These are phyloP conservation scores for Metaphire vulgaris DNA, from an alignment of 1,140 invertebrate genomes.

Conservation along the genomic window DNA sequence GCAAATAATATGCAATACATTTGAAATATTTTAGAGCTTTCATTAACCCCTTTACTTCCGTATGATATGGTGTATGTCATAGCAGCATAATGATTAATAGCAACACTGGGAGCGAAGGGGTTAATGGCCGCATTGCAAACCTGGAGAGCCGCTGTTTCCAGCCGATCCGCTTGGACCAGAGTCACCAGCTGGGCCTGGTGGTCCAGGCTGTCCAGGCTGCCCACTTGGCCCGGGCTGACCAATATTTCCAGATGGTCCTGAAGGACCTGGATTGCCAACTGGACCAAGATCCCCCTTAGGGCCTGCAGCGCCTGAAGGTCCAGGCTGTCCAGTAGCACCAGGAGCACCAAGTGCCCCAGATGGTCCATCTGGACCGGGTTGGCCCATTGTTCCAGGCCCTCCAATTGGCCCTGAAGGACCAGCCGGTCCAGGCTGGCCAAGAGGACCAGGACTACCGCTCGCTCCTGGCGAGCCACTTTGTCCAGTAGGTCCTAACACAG, in stretches of 20 bases:
- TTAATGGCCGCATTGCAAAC: too few relatives aligned
- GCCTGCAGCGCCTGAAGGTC: not conserved
- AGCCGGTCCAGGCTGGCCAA: not conserved
- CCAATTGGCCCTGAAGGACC: not conserved
- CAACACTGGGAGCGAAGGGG: too few relatives aligned
- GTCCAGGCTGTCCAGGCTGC: not conserved
- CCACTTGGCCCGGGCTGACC: not conserved
- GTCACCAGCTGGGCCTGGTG: constrained; percentile 6
- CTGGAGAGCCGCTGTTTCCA: not conserved
- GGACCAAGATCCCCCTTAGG: constrained; percentile 4
- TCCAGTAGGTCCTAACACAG: not conserved
- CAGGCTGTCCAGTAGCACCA: not conserved
- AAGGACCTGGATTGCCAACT: not conserved
- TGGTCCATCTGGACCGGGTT: not conserved
- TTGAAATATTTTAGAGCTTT: too few relatives aligned
- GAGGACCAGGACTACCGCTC: not conserved
- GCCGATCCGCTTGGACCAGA: not conserved
- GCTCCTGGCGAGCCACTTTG: constrained; percentile 2
- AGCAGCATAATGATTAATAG: too few relatives aligned
- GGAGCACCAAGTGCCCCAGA: not conserved
- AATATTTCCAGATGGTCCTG: constrained; percentile 7
- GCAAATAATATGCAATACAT: too few relatives aligned
- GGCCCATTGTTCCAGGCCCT: not conserved
- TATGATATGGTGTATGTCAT: too few relatives aligned
- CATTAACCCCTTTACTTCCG: too few relatives aligned